A percentile compares a stretch with the other conserved stretches of the same genome.
These are phyloP conservation scores for Lapara coniferarum DNA, from an alignment of 2,888 invertebrate species.

Conservation along the genomic window DNA sequence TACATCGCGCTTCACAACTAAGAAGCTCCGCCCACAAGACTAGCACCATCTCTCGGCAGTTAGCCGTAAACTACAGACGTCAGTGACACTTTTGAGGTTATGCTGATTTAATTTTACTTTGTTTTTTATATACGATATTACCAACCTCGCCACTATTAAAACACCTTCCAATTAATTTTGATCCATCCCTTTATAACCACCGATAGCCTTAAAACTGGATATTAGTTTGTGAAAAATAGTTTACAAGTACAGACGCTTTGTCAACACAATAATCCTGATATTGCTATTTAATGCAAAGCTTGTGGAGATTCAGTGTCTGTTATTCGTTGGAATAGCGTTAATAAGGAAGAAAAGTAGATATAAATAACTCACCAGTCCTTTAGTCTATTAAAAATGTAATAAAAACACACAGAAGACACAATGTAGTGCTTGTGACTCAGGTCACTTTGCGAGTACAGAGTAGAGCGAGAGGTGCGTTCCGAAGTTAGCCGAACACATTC, in stretches of 20 bases:
- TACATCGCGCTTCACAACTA: conserved; percentile 48
- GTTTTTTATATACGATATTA: conserved; percentile 12
- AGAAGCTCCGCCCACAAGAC: conserved; percentile 54
- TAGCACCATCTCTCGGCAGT: conserved; percentile 58
- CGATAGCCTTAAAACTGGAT: background rate
- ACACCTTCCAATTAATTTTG: background rate
- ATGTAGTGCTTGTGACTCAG: conserved; percentile 67
- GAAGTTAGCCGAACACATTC: conserved; percentile 63
- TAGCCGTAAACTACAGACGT: conserved; percentile 35
- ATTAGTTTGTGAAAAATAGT: conserved; percentile 32
- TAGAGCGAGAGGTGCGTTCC: conserved; percentile 55
- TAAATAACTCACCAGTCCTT: conserved; percentile 58
- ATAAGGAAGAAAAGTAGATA: conserved; percentile 31
- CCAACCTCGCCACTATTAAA: background rate
- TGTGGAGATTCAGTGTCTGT: background rate
- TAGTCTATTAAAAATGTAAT: conserved; percentile 41
- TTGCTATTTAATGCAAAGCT: conserved; percentile 25
- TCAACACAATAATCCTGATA: conserved; percentile 41
- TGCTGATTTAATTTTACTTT: conserved; percentile 35
- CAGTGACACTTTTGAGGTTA: conserved; percentile 61
- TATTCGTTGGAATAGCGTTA: conserved; percentile 7
- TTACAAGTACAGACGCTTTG: conserved; percentile 50
- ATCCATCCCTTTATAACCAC: background rate
- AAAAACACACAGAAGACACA: conserved; percentile 37
- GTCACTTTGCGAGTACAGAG: conserved; percentile 56